These are phyloP conservation scores for Choloepus hoffmanni DNA, from an alignment of 2,113 vertebrate genomes.

Conservation along the genomic window DNA sequence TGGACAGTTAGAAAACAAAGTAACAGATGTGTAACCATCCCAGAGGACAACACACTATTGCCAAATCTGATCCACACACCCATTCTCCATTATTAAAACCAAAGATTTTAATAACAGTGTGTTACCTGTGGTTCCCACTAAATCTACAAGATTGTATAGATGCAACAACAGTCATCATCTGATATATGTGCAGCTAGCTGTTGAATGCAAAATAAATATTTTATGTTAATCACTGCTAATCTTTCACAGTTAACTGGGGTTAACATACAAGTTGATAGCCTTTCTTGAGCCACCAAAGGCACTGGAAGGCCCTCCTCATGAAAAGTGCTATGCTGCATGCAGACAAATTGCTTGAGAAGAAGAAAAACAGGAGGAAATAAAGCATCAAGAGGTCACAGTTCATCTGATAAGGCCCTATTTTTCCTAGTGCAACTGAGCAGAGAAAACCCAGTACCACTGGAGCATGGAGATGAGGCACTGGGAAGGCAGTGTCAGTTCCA, in stretches of 20 bases:
- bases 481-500: neutral
- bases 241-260: neutral
- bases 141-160: neutral
- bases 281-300: neutral
- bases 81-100: neutral
- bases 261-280: neutral
- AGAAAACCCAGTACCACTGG: neutral
- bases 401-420: neutral
- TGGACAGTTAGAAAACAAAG: neutral
- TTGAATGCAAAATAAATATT: neutral
- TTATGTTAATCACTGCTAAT: neutral
- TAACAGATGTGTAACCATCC: neutral
- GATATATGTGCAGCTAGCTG: neutral
- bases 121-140: neutral
- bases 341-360: neutral
- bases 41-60: neutral
- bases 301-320: neutral
- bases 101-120: neutral
- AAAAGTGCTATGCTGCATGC: accelerated
- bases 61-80: neutral
- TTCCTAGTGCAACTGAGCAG: neutral
- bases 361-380: neutral
- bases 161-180: neutral
- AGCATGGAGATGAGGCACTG: accelerated
- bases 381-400: neutral